Base-by-base conservation (phyloP, 2,888 invertebrate species). In the Hyalella azteca region DNA sequence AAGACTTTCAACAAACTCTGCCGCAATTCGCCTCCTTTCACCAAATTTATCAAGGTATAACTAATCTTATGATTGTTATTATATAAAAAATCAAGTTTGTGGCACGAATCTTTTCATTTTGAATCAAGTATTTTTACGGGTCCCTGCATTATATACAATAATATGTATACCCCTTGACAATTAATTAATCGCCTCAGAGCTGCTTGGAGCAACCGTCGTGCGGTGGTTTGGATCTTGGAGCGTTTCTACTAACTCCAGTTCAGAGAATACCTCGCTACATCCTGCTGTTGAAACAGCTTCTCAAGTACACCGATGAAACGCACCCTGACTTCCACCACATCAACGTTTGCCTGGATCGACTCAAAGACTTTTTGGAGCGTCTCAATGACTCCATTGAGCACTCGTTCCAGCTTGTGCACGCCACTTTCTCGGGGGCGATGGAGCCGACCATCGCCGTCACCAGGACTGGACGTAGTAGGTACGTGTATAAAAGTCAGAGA, bases 231-330 rank as follows among this genome's bases (percentile, higher is more conserved):
- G 88, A 88, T 85, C 85, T 89, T 40, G 87, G 87, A n/a, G 86
- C 88, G 4, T 87, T 88, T 81, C 85, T 89, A 50, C 85, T 89
- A 73, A 87, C 88, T 2, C 89, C 89, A 3, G 86, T 89, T 13
- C 89, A 89, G 83, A 86, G 89, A 78, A 87, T 89, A 79, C 89
- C 89, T 1, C 87, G 88, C 75, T 89, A 88, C 83, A 87, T 89
- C 49, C 86, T 89, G 3, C 87, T 89, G n/a, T 85, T 89, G 11
- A 88, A 89, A 87, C 87, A 88, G 86, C 85, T 89, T 73, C 84
- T 88, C 60, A 87, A 87, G 81, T 86, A 86, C 85, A 89, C 89
- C 0, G 86, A 87, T 40, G 79, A 86, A 11, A 86, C 86, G 32
- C 89, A 89, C 85, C 87, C 88, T 13, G 89, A 89, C 85, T 86